Evolutionary conservation across 2,888 invertebrate species (phyloP).

Genomic region (Myathropa florea): DNA sequence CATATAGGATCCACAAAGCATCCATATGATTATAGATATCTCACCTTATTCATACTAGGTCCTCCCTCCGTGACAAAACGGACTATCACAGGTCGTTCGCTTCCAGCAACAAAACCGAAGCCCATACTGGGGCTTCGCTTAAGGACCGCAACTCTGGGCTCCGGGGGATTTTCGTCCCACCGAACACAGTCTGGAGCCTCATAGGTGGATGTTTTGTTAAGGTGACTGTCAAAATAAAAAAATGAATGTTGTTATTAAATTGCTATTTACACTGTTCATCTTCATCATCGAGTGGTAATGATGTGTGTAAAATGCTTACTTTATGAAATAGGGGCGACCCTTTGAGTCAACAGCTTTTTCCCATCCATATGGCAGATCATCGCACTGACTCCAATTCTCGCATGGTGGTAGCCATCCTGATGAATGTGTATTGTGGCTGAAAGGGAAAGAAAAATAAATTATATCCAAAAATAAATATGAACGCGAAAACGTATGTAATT

Average conservation of each 20-base stretch:
- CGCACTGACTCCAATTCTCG: constrained; percentile 87
- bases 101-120: constrained; percentile 97
- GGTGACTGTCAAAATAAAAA: constrained; percentile 82
- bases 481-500: too few species aligned
- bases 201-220: constrained; percentile 95
- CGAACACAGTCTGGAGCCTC: constrained; percentile 88
- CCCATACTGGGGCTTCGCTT: constrained; percentile 90
- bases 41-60: constrained; percentile 92
- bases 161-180: constrained; percentile 87
- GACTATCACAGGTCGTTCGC: constrained; percentile 95
- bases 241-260: constrained; percentile 1
- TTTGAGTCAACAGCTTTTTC: constrained; percentile 92
- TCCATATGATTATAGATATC: too few species aligned
- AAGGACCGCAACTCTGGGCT: constrained; percentile 89
- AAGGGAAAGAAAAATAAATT: constrained; percentile 76
- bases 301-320: constrained; percentile 82
- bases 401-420: constrained; percentile 94
- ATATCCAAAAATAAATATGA: too few species aligned
- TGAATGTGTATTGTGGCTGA: constrained; percentile 90
- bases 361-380: constrained; percentile 93
- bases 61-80: constrained; percentile 94
- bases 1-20: too few species aligned
- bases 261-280: background rate
- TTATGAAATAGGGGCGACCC: constrained; percentile 89
- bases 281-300: too few species aligned